Evolutionary conservation across 1,140 invertebrate genomes (phyloP).

Genomic region (Chionoecetes opilio): DNA sequence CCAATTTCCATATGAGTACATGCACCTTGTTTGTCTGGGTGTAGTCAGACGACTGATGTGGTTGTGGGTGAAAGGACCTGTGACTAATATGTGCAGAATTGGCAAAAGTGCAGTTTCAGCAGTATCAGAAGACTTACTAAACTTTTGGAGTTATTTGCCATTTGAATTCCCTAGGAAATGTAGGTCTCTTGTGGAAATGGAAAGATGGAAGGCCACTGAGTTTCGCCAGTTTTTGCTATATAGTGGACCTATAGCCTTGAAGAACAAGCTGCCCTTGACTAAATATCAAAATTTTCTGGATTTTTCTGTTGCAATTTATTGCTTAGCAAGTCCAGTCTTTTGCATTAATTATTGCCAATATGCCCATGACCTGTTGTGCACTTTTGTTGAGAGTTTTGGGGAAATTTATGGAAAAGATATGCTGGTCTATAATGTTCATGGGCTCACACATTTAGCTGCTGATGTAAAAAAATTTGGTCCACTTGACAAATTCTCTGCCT

Average conservation of each 20-base stretch:
- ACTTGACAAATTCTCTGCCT: conserved; percentile 34
- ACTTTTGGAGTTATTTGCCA: neutral
- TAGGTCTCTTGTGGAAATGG: conserved; percentile 36
- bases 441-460: conserved; percentile 25
- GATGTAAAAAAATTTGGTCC: conserved; percentile 44
- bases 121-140: conserved; percentile 25
- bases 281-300: conserved; percentile 35
- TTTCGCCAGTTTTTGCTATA: conserved; percentile 48
- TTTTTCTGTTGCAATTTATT: neutral
- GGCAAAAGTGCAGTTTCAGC: neutral
- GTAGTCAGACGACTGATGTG: neutral
- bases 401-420: conserved; percentile 4
- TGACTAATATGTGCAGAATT: conserved; percentile 20
- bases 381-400: conserved; percentile 14
- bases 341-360: conserved; percentile 16
- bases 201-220: conserved; percentile 57
- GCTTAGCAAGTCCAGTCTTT: conserved; percentile 5
- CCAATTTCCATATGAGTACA: conserved; percentile 42
- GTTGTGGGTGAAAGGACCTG: conserved; percentile 34
- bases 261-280: neutral
- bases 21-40: conserved; percentile 38
- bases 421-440: conserved; percentile 52
- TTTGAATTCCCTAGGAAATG: conserved; percentile 41
- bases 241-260: neutral
- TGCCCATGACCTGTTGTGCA: conserved; percentile 32